These are phyloP conservation scores for Caenorhabditis doughertyi DNA, from an alignment of 2,888 invertebrate species.

Conservation along the genomic window DNA sequence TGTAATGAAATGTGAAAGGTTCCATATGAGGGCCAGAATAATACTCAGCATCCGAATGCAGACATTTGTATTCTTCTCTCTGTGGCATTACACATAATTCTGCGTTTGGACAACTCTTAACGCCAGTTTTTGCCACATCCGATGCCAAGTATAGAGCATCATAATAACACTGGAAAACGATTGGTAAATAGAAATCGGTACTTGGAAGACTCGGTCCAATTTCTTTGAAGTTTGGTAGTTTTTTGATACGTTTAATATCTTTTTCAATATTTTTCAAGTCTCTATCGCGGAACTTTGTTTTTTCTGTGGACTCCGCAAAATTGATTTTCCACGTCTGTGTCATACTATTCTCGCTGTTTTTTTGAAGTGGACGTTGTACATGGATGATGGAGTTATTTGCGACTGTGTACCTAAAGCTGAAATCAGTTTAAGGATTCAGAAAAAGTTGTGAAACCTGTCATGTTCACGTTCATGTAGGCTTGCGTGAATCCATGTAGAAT, in stretches of 20 bases:
- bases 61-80: slow-evolving; percentile 25
- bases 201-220: slow-evolving; percentile 4
- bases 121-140: background rate
- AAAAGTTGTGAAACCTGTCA: no score
- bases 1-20: slow-evolving; percentile 48
- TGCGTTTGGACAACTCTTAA: slow-evolving; percentile 33
- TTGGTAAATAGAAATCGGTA: slow-evolving; percentile 28
- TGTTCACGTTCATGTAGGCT: slow-evolving; percentile 25
- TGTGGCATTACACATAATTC: slow-evolving; percentile 49
- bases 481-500: slow-evolving; percentile 51
- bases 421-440: no score
- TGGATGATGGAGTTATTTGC: background rate
- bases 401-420: background rate
- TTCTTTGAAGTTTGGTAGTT: background rate
- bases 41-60: slow-evolving; percentile 52
- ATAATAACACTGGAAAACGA: slow-evolving; percentile 53
- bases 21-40: slow-evolving; percentile 45
- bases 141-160: slow-evolving; percentile 18
- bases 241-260: background rate
- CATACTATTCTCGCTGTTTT: no score
- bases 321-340: background rate
- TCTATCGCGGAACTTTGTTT: background rate
- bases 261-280: slow-evolving; percentile 16
- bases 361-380: no score
- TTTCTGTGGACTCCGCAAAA: background rate